Conservation (phyloP, 2,888 invertebrate species). For the Hymenopus coronatus region DNA sequence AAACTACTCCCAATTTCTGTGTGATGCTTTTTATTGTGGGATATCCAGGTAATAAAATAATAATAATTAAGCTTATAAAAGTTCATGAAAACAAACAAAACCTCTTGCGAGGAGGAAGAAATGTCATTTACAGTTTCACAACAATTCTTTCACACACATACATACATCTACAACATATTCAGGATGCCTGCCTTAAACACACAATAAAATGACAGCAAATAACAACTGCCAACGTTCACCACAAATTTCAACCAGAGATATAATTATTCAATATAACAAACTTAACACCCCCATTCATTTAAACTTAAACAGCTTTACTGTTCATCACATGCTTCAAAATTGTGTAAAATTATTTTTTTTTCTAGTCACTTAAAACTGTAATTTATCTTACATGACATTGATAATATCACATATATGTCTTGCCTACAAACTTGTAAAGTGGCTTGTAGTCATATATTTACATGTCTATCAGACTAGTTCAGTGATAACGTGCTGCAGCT, state of each 20-base stretch:
- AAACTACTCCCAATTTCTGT: neutral
- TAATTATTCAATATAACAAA: neutral
- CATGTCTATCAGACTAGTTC: neutral
- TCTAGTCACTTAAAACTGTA: neutral
- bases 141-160: neutral
- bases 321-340: neutral
- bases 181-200: neutral
- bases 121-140: neutral
- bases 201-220: neutral
- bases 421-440: neutral
- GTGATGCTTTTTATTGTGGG: neutral
- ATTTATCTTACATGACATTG: neutral
- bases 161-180: neutral
- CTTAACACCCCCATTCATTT: constrained; percentile 8
- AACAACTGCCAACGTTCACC: neutral
- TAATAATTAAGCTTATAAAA: neutral
- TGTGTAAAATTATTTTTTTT: neutral
- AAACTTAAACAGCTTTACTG: neutral
- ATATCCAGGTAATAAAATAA: neutral
- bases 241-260: neutral
- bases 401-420: constrained; percentile 8
- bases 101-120: neutral
- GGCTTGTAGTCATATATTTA: neutral
- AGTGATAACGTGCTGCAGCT: neutral
- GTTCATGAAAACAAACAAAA: neutral